Evolutionary conservation across 2,888 invertebrate species (phyloP), one percentile per base, ranked within the genome.

Genomic region (Dolichopus griseipennis): DNA sequence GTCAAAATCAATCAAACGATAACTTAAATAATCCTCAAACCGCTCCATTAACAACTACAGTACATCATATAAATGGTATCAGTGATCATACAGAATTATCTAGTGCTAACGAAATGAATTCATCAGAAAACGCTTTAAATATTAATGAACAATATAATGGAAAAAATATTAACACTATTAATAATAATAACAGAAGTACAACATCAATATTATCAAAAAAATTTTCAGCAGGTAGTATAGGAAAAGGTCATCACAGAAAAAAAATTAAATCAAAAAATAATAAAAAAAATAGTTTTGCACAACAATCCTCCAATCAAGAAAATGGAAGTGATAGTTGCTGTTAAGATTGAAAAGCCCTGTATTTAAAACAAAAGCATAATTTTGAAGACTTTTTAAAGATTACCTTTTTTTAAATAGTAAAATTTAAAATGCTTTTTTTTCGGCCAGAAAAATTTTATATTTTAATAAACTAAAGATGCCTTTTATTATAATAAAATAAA

Each of bases 191-290:
- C 63, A 63, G 18, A 9, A 64, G 37, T 1, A 64, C 10, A 34
- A n/a, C 37, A 37, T 33, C 64, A 20, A 20, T 37, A 20, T 15
- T 27, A 18, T 63, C 63, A 27, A 12, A 27, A 18, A 63, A 63
- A 63, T 63, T 63, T 52, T 12, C 52, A 22, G n/a, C 12, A 18
- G 63, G 63, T 4, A 63, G 27, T 15, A 18, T 27, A 27, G 27
- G 27, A 18, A 63, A 22, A 18, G 18, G 15, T 27, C 22, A 33
- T 20, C 63, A 63, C 27, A 37, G 64, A 18, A 64, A 64, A 64
- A 64, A 64, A 64, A 34, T 34, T n/a, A 64, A 64, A 64, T 64
- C 64, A 18, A 64, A 64, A 64, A 64, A 64, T 20, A 64, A 37
- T 64, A 15, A 34, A 37, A 64, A 37, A 64, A 37, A 18, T 18